Percentiles rank a stretch among this genome's conserved stretches.
Evolutionary conservation across 37 sponge, comb jelly and placozoan species (phyloP).

Genomic region (Axinella damicornis): DNA sequence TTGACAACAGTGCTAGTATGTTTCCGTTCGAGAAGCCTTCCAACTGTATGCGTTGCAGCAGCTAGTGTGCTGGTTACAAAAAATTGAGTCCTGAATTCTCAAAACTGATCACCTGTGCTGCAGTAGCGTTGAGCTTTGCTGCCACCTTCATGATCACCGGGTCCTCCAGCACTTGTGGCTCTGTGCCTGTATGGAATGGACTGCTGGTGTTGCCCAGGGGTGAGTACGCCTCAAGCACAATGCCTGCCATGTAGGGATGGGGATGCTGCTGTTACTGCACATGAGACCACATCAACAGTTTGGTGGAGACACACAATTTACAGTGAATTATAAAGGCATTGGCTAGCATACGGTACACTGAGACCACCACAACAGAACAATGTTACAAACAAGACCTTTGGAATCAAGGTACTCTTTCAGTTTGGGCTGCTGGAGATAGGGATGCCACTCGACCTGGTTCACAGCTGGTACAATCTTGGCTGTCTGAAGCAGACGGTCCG

Average conservation of each 20-base stretch:
- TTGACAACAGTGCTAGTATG: too few species aligned
- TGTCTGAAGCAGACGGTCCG: constrained; percentile 73
- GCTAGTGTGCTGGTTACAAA: too few species aligned
- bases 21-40: too few species aligned
- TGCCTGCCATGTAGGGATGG: constrained; percentile 64
- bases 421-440: constrained; percentile 87
- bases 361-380: too few species aligned
- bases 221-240: constrained; percentile 81
- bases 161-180: constrained; percentile 70
- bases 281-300: too few species aligned
- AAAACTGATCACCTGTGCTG: constrained; percentile 89
- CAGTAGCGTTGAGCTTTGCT: constrained; percentile 56
- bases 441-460: constrained; percentile 91
- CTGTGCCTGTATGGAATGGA: constrained; percentile 22
- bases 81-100: too few species aligned
- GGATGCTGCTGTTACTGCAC: too few species aligned
- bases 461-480: constrained; percentile 90
- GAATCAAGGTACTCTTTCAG: constrained; percentile 81
- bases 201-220: constrained; percentile 80
- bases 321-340: too few species aligned
- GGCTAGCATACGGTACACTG: too few species aligned
- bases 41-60: too few species aligned
- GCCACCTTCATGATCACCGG: constrained; percentile 69
- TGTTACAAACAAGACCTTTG: too few species aligned
- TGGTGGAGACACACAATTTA: too few species aligned